phyloP scores from a whole-genome alignment of 2,797 vertebrate genomes.

The Coluber constrictor region DNA sequence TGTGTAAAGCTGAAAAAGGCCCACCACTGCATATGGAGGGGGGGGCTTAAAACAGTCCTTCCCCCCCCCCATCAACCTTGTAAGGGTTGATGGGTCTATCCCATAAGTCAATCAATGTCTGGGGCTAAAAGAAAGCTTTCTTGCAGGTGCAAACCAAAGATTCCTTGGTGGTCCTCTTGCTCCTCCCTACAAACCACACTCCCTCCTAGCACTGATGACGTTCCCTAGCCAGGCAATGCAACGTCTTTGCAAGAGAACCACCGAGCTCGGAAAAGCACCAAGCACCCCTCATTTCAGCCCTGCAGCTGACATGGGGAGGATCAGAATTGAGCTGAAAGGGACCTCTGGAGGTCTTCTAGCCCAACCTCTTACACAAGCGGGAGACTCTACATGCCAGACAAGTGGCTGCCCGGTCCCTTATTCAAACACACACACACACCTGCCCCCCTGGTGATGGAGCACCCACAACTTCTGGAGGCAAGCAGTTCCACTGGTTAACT shows the following conservation, averaged over 20 bases:
- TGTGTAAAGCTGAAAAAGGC: not conserved
- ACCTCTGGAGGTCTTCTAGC: no score
- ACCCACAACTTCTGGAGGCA: no score
- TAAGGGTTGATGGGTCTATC: not conserved
- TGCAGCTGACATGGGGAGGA: not conserved
- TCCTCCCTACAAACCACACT: no score
- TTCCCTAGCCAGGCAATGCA: not conserved
- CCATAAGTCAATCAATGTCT: not conserved
- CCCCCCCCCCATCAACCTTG: not conserved
- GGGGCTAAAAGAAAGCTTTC: not conserved
- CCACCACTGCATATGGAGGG: not conserved
- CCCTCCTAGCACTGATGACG: not conserved
- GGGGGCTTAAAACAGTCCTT: not conserved
- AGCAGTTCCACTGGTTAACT: no score
- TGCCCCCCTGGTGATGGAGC: no score
- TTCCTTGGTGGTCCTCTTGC: no score
- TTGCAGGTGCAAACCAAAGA: no score
- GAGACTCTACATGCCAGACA: no score
- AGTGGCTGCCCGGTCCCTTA: no score
- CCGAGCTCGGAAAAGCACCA: not conserved
- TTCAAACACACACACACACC: no score
- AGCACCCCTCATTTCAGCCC: not conserved
- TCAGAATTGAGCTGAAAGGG: no score
- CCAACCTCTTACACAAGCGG: no score
- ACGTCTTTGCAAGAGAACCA: not conserved